phyloP scores from a whole-genome alignment of 2,888 invertebrate species.

The Calephelis perditalis region DNA sequence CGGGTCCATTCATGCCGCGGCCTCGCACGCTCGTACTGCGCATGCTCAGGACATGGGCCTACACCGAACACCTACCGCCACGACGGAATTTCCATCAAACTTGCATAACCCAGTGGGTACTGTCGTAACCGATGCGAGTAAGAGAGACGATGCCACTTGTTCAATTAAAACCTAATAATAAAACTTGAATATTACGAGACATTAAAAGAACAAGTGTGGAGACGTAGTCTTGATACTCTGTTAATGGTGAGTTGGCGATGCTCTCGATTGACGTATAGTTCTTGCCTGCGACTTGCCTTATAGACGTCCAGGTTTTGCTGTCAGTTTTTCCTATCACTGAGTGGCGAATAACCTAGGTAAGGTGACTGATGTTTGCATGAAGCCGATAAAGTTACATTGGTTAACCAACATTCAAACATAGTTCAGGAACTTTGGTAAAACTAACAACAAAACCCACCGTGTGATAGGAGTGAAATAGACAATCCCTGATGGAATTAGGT shows the following conservation, averaged over 20 bases:
- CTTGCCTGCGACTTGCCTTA: too few relatives aligned
- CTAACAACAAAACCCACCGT: too few relatives aligned
- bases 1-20: slow-evolving; percentile 72
- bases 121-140: slow-evolving; percentile 9
- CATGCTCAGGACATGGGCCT: slow-evolving; percentile 57
- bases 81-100: slow-evolving; percentile 65
- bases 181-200: slow-evolving; percentile 45
- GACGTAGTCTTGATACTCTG: slow-evolving; percentile 1
- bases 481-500: too few relatives aligned
- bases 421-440: too few relatives aligned
- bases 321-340: background rate
- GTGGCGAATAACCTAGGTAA: too few relatives aligned
- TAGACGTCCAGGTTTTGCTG: slow-evolving; percentile 1
- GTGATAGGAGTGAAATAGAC: too few relatives aligned
- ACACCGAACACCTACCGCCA: slow-evolving; percentile 46
- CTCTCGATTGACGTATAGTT: too few relatives aligned
- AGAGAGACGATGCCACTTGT: slow-evolving; percentile 59
- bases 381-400: too few relatives aligned
- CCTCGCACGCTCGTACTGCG: slow-evolving; percentile 44
- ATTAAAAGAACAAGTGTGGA: background rate
- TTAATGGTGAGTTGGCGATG: background rate
- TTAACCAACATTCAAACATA: too few relatives aligned
- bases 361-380: too few relatives aligned
- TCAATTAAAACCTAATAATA: slow-evolving; percentile 63
- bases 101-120: slow-evolving; percentile 56